A percentile compares a stretch with the other conserved stretches of the same genome.
phyloP scores from a whole-genome alignment of 2,797 vertebrate species.

The Epinephelus coioides region DNA sequence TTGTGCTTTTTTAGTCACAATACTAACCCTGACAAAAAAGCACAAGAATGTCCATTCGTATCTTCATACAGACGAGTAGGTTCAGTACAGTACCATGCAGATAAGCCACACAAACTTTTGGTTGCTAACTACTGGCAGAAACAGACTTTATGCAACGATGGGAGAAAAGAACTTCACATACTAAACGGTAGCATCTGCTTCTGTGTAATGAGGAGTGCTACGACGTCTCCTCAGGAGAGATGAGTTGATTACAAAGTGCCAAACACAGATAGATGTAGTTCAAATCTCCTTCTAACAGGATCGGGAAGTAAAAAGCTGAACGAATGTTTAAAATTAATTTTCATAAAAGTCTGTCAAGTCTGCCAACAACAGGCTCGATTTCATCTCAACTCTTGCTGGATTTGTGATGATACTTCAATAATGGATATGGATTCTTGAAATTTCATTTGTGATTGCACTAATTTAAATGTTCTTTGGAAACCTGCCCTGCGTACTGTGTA shows the following conservation, averaged over 20 bases:
- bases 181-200: conserved; percentile 2
- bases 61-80: conserved; percentile 25
- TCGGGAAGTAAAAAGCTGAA: neutral
- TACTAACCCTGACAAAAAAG: conserved; percentile 22
- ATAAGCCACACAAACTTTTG: conserved; percentile 57
- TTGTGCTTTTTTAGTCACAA: conserved; percentile 45
- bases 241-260: conserved; percentile 16
- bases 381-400: neutral
- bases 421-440: neutral
- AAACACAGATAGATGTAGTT: conserved; percentile 6
- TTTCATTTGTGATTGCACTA: neutral
- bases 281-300: conserved; percentile 12
- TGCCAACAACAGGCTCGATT: neutral
- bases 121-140: conserved; percentile 68
- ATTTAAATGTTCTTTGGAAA: conserved; percentile 27
- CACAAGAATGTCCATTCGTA: conserved; percentile 43
- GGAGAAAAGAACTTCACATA: conserved; percentile 5
- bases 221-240: conserved; percentile 15
- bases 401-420: neutral
- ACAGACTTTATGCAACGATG: conserved; percentile 48
- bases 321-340: neutral
- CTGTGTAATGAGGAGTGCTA: conserved; percentile 19
- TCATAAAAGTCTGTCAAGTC: neutral
- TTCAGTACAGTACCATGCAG: conserved; percentile 55
- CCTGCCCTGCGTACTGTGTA: neutral